phyloP scores from a whole-genome alignment of 2,797 vertebrate species.

The Anableps anableps region DNA sequence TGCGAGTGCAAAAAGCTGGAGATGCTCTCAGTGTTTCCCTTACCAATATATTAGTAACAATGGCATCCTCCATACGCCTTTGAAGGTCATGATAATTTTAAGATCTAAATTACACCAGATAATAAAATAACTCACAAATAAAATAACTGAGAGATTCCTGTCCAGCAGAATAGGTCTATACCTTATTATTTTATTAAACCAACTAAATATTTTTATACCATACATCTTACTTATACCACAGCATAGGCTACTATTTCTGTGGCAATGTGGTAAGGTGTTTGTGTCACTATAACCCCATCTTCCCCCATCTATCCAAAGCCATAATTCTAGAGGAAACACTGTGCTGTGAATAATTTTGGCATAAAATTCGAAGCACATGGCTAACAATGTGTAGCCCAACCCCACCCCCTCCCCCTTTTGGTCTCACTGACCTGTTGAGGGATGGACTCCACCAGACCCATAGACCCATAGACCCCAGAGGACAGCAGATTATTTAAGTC shows the following conservation, averaged over 20 bases:
- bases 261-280: neutral
- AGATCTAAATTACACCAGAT: neutral
- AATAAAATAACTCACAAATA: neutral
- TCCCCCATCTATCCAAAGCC: neutral
- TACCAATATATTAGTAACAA: neutral
- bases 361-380: neutral
- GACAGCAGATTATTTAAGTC: neutral
- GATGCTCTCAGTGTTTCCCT: neutral
- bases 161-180: neutral
- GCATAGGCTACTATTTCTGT: neutral
- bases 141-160: neutral
- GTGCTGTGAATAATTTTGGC: neutral
- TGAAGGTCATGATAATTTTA: neutral
- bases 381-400: neutral
- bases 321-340: neutral
- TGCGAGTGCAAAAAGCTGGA: constrained; percentile 2
- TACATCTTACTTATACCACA: neutral
- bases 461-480: neutral
- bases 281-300: neutral
- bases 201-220: neutral
- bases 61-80: too few species aligned
- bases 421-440: neutral
- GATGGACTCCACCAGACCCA: neutral
- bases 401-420: neutral
- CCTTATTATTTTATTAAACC: neutral